Evolutionary conservation across 2,888 invertebrate species (phyloP), one percentile per base, ranked within the genome.

Genomic region (Cephus sareptanus): DNA sequence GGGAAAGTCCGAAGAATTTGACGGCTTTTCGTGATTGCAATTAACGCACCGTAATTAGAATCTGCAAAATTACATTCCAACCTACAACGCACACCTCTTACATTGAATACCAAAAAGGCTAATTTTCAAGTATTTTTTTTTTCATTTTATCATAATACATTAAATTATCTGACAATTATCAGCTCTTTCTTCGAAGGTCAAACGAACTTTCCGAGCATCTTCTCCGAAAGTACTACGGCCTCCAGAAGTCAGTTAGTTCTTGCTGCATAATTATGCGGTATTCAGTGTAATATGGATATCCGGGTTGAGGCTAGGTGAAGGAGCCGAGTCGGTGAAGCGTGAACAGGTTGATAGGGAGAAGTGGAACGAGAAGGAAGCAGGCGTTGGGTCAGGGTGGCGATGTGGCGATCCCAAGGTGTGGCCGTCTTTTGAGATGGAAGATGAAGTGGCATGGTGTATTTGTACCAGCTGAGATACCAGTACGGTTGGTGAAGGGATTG

Each of bases 331-430:
- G 71, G 71, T 71, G 71, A 71, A 71, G 71, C 71, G 71, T 71
- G 71, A 71, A 71, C 71, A 71, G 71, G 71, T 71, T 71, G 71
- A 71, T 71, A 33, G 71, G 31, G 71, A 71, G 71, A 71, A 33
- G 71, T 71, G 71, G 71, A 56, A 56, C 56, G 56, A 56, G 56
- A 56, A 56, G 56, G 56, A 56, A 56, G 56, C 56, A 56, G 56
- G 56, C 56, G 56, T 56, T 56, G 56, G 56, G 56, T 56, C 56
- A 56, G 56, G 56, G 56, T 56, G 56, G 56, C 56, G 56, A 56
- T 56, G 23, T 56, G 56, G 56, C 71, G 31, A 56, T 56, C 56
- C 56, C 34, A 71, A 71, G 71, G 71, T 71, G 34, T 34, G 71
- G 31, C 56, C 23, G 23, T 56, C 56, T 56, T 56, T 56, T 71